Base-by-base conservation (phyloP, 2,888 invertebrate genomes). In the Chaetogeoica ovagalla region DNA sequence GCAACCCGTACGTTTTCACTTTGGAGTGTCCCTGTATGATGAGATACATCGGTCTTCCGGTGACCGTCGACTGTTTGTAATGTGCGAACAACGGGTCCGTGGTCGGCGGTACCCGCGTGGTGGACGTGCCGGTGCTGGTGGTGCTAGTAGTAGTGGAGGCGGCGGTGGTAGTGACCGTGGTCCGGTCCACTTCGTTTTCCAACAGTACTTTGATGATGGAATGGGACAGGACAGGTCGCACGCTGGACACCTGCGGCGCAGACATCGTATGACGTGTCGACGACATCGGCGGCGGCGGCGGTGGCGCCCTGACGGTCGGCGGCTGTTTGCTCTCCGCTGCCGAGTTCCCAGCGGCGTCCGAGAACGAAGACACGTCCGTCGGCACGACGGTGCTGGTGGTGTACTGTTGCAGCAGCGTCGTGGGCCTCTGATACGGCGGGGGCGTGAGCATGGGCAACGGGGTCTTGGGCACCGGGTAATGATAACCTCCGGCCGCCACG, bases 21-120 rank as follows among this genome's bases (percentile, higher is more conserved):
- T 94, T 94, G 0, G 94, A 94, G 85, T 94, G 94, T 0, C 94
- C 94, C 86, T 94, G 93, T 84, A 94, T 94, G 48, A 94, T 94
- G 39, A 94, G 87, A 85, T 93, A 93, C 89, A 92, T 66, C 2
- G 91, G 91, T 0, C 90, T 89, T 74, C 72, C 82, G 70, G 81
- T 60, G 0, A 90, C 88, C 3, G 88, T 87, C 0, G 91, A 89
- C 0, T 90, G 88, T 85, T 91, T 90, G 0, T 90, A 89, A 30
- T 90, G 89, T 82, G 90, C 86, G 0, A 88, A 87, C 66, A 89
- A 87, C 0, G 89, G 88, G 88, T 88, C 85, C 88, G 81, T 15
- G 71, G 74, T 17, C 39, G 82, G 71, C 69, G 66, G 70, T 4
- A 70, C 19, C 19, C 75, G 81, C 9, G 68, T 55, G 17, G 83